These are phyloP conservation scores for Rhopalosiphum padi DNA, from an alignment of 1,140 invertebrate genomes.

Conservation along the genomic window DNA sequence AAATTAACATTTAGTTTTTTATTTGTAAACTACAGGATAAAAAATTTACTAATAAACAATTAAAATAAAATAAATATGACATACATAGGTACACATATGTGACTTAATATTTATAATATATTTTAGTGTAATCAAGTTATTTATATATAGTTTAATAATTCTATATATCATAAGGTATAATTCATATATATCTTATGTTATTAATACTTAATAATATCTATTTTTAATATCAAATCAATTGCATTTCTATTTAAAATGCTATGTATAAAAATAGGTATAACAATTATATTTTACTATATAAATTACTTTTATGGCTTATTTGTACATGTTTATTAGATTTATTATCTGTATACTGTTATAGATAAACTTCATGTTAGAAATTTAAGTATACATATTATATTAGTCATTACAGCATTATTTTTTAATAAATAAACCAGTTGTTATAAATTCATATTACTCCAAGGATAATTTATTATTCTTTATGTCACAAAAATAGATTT, in stretches of 20 bases:
- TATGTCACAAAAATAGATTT: too few relatives aligned
- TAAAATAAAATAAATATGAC: neutral
- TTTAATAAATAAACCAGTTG: neutral
- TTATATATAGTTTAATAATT: neutral
- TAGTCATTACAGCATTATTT: neutral
- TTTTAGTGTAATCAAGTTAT: neutral
- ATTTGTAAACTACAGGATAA: too few relatives aligned
- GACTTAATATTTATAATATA: neutral
- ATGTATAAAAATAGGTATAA: neutral
- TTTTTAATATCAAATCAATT: neutral
- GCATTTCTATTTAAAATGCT: neutral
- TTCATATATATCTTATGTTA: neutral
- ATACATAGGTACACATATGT: neutral
- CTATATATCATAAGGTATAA: too few relatives aligned
- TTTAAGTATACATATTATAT: neutral
- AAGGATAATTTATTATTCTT: too few relatives aligned
- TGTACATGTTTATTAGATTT: neutral
- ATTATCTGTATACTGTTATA: neutral
- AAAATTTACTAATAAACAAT: neutral
- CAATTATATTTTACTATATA: neutral
- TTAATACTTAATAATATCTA: neutral
- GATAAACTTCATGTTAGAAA: neutral
- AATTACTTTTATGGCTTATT: neutral
- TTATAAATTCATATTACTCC: neutral
- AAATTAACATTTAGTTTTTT: neutral